Base-by-base conservation (phyloP, 1,140 invertebrate species). In the Homarus americanus region DNA sequence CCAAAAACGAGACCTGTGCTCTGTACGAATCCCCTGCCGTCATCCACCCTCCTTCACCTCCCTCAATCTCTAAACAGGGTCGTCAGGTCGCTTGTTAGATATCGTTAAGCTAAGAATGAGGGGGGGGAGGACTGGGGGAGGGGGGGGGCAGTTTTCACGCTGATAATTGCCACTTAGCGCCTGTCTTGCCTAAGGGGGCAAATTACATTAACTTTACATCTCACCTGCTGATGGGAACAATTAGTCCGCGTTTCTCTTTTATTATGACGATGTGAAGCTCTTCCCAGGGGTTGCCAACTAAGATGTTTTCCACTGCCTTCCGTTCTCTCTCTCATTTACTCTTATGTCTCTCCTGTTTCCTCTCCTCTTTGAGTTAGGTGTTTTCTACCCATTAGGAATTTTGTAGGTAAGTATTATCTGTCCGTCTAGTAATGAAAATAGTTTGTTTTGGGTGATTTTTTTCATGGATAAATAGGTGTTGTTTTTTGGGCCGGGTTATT, bases 121-220 rank as follows among this genome's bases (percentile, higher is more conserved):
- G 32, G 15, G 69, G 82, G 44, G 66, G 24, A 41, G 7, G 66
- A n/a, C 32, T 9, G 66, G 41, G 63, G 53, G 28, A 36, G 58
- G 36, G 82, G 32, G 38, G 7, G 24, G 63, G 34, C 53, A 66
- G 58, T 72, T 84, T 72, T 66, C 36, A 40, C 58, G 17, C 36
- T 72, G 53, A 36, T 66, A 66, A 41, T 84, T 40, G 36, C 82
- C 63, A 41, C 63, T 66, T 84, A 41, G 38, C 58, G 24, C 82
- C 63, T 84, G 28, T 69, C 58, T 84, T 66, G 53, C 63, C 63
- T 66, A 38, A 9, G 2, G 44, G 24, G 34, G 41, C 44, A 80
- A 80, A 80, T 80, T 53, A 80, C 44, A 80, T 80, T 80, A 80
- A 49, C 78, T 53, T 49, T 24, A 53, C 78, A 53, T 80, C 78